phyloP scores from a whole-genome alignment of 2,888 invertebrate genomes.

The Cephus sareptanus region DNA sequence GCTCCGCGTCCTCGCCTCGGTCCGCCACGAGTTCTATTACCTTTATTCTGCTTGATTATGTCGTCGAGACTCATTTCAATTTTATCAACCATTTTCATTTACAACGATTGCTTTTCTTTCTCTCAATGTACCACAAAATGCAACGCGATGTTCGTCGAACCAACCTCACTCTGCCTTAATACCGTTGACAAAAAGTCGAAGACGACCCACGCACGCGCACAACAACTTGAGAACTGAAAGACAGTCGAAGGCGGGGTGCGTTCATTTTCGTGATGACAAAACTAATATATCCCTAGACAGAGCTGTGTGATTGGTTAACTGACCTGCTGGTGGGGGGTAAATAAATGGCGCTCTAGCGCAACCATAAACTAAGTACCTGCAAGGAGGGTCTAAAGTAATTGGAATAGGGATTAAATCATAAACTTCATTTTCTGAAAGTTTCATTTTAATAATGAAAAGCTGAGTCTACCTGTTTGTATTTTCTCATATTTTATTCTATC shows the following conservation, averaged over 20 bases:
- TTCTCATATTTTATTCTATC: background rate
- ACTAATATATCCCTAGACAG: background rate
- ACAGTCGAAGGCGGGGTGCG: background rate
- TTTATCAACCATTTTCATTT: slow-evolving; percentile 86
- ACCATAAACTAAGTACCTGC: background rate
- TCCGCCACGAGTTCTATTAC: slow-evolving; percentile 73
- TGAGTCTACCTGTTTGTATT: background rate
- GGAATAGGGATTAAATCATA: background rate
- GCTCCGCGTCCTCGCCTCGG: slow-evolving; percentile 66
- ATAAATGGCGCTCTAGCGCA: background rate
- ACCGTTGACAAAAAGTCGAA: background rate
- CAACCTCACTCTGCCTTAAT: background rate
- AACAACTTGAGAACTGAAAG: background rate
- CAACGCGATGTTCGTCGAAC: background rate
- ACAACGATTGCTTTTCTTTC: slow-evolving; percentile 9
- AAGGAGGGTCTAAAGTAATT: background rate
- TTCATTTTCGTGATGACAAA: background rate
- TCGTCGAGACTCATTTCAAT: slow-evolving; percentile 98
- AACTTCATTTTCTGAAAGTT: background rate
- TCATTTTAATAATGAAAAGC: background rate
- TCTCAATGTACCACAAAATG: background rate
- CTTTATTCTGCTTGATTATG: slow-evolving; percentile 89
- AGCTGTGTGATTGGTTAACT: background rate
- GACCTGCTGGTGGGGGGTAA: background rate
- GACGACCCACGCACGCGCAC: background rate